Conservation (phyloP, 2,888 invertebrate species). For the Malthinus flaveolus region DNA sequence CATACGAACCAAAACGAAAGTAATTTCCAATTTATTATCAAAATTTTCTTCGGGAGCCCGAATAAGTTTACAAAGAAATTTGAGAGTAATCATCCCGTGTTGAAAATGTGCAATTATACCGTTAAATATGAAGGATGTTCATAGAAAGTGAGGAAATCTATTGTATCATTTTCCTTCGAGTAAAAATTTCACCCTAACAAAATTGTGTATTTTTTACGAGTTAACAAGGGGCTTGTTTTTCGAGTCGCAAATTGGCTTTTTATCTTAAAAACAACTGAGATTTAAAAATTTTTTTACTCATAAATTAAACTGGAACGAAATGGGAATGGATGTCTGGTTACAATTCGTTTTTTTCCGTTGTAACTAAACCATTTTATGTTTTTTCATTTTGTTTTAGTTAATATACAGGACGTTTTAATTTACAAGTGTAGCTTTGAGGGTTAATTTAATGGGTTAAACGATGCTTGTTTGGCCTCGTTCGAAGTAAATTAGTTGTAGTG, state of each 20-base stretch:
- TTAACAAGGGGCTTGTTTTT: background rate
- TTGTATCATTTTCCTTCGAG: slow-evolving; percentile 14
- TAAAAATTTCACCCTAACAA: slow-evolving; percentile 4
- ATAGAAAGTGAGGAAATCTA: slow-evolving; percentile 12
- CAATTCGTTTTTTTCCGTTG: too few relatives aligned
- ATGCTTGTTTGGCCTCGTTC: too few relatives aligned
- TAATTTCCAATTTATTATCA: slow-evolving; percentile 18
- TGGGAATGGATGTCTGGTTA: too few relatives aligned
- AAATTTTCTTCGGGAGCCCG: slow-evolving; percentile 16
- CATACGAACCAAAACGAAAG: slow-evolving; percentile 13
- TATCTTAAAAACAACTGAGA: too few relatives aligned
- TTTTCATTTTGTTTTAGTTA: too few relatives aligned
- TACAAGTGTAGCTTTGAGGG: too few relatives aligned
- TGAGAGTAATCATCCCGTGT: slow-evolving; percentile 21
- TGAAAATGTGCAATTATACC: slow-evolving; percentile 21
- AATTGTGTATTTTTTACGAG: background rate
- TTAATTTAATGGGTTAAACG: too few relatives aligned
- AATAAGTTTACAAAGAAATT: slow-evolving; percentile 23
- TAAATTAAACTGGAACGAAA: too few relatives aligned
- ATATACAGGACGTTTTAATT: too few relatives aligned
- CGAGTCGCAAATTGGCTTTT: background rate
- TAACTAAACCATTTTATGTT: too few relatives aligned
- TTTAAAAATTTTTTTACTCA: too few relatives aligned
- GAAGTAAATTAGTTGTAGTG: too few relatives aligned
- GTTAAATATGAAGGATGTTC: slow-evolving; percentile 8